Evolutionary conservation across 2,797 vertebrate species (phyloP).

Genomic region (Momotus momota): DNA sequence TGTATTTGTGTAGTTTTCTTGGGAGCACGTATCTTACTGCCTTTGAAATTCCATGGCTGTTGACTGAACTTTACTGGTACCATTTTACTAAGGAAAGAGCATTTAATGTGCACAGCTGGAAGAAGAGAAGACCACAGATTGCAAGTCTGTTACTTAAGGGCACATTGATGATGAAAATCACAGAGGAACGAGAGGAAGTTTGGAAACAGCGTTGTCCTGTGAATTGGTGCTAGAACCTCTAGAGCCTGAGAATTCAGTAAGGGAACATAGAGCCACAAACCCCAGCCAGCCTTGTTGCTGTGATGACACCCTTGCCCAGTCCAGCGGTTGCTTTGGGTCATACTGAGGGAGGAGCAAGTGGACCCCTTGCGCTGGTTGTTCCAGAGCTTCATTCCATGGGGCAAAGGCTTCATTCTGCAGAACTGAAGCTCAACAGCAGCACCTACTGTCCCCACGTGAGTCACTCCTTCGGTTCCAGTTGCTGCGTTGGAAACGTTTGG

Average conservation of each 20-base stretch:
- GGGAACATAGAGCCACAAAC: neutral
- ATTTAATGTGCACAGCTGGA: neutral
- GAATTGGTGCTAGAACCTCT: neutral
- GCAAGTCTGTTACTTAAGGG: neutral
- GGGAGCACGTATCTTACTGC: neutral
- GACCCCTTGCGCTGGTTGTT: neutral
- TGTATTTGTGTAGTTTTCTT: neutral
- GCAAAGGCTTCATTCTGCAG: neutral
- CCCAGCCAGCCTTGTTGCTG: neutral
- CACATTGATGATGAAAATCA: neutral
- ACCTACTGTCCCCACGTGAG: neutral
- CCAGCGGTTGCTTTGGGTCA: neutral
- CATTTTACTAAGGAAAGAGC: neutral
- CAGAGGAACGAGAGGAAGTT: neutral
- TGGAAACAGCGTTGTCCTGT: neutral
- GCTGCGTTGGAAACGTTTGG: neutral
- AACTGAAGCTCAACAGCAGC: neutral
- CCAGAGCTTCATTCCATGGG: neutral
- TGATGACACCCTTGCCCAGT: neutral
- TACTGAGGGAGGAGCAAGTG: neutral
- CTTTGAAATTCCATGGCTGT: neutral
- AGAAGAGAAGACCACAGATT: neutral
- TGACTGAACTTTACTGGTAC: neutral
- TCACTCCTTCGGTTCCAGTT: neutral
- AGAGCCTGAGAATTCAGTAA: neutral